Conservation (phyloP, 2,888 invertebrate species). For the Apodemia duryi region DNA sequence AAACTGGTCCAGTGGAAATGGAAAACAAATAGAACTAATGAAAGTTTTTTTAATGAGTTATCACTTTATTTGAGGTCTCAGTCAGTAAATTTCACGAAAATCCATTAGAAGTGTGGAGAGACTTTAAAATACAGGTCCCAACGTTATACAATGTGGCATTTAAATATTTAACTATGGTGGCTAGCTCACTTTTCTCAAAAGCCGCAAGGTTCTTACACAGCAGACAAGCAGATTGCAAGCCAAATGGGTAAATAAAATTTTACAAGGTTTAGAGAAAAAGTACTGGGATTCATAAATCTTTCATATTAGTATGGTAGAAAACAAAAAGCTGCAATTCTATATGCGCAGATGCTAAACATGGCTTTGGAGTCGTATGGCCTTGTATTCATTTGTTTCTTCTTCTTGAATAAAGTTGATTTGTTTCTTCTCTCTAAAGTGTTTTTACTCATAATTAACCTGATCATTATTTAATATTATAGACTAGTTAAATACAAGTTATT, state of each 20-base stretch:
- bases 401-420: constrained; percentile 8
- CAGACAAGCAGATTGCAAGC: constrained; percentile 31
- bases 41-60: constrained; percentile 29
- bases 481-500: constrained; percentile 26
- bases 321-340: no score
- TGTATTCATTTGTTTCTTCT: neutral
- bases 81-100: constrained; percentile 33
- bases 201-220: constrained; percentile 30
- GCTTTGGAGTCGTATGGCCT: no score
- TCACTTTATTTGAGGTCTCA: constrained; percentile 33
- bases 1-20: constrained; percentile 37
- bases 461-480: constrained; percentile 27
- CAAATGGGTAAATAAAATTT: constrained; percentile 31
- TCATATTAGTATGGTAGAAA: no score
- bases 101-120: constrained; percentile 32
- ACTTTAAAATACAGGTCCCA: constrained; percentile 29
- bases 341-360: no score
- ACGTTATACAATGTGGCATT: constrained; percentile 23
- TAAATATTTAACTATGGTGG: constrained; percentile 28
- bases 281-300: constrained; percentile 32
- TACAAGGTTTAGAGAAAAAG: constrained; percentile 29
- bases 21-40: constrained; percentile 32
- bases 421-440: neutral
- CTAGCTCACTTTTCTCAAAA: constrained; percentile 32
- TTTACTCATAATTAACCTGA: constrained; percentile 13